phyloP scores from a whole-genome alignment of 2,888 invertebrate species.

The Notocelia uddmanniana region DNA sequence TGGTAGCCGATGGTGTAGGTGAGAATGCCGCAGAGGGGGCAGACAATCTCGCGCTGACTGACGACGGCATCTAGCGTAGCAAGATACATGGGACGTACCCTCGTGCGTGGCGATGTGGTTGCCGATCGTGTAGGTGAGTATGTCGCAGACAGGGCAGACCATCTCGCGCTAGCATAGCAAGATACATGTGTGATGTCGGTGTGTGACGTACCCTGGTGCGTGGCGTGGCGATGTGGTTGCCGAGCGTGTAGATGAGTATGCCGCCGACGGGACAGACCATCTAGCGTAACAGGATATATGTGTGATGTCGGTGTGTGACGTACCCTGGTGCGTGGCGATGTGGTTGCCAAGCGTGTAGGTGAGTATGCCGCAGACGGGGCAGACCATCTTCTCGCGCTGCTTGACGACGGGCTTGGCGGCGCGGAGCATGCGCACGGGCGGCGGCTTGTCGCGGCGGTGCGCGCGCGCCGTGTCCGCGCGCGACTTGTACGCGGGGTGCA shows the following conservation, averaged over 20 bases:
- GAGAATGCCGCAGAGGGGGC: constrained; percentile 82
- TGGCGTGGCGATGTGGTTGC: too few relatives aligned
- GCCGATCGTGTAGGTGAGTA: too few relatives aligned
- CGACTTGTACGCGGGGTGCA: constrained; percentile 67
- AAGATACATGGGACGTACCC: too few relatives aligned
- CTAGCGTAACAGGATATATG: too few relatives aligned
- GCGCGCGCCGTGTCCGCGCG: constrained; percentile 54
- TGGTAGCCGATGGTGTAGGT: constrained; percentile 79
- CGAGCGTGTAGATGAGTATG: too few relatives aligned
- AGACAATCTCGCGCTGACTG: too few relatives aligned
- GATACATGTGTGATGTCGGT: too few relatives aligned
- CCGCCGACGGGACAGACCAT: constrained; percentile 80
- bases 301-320: too few relatives aligned
- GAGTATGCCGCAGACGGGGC: constrained; percentile 82
- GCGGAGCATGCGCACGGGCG: constrained; percentile 66
- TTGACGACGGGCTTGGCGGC: constrained; percentile 61
- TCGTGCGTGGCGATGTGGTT: too few relatives aligned
- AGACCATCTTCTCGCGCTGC: constrained; percentile 79
- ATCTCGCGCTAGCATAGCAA: too few relatives aligned
- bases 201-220: too few relatives aligned
- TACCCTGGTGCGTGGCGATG: constrained; percentile 82
- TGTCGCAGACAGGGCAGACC: constrained; percentile 80
- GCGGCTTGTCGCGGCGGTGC: constrained; percentile 62
- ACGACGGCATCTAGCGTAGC: too few relatives aligned
- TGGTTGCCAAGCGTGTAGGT: constrained; percentile 80